phyloP scores from a whole-genome alignment of 2,797 vertebrate species.

The Eupleurogrammus muticus region DNA sequence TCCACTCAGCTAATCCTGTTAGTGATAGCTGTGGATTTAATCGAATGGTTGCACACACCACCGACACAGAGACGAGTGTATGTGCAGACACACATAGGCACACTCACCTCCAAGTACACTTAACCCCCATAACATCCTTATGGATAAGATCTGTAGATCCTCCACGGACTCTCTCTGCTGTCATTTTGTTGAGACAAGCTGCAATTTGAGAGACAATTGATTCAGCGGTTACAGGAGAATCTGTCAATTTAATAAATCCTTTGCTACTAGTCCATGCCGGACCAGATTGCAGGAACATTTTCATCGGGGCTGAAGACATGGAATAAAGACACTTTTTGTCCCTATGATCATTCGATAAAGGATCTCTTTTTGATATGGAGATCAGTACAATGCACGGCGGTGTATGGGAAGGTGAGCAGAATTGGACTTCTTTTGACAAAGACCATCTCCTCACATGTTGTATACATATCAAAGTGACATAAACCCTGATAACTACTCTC shows the following conservation, averaged over 20 bases:
- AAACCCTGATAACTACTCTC: slow-evolving; percentile 74
- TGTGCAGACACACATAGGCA: slow-evolving; percentile 20
- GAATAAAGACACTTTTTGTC: slow-evolving; percentile 77
- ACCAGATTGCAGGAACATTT: slow-evolving; percentile 67
- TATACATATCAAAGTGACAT: slow-evolving; percentile 81
- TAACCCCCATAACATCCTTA: slow-evolving; percentile 72
- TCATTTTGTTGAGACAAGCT: slow-evolving; percentile 78
- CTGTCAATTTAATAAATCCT: slow-evolving; percentile 74
- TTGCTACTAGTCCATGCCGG: slow-evolving; percentile 73
- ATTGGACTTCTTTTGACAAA: slow-evolving; percentile 75
- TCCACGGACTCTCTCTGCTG: slow-evolving; percentile 56
- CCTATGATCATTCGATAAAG: slow-evolving; percentile 79
- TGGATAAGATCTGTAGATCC: slow-evolving; percentile 79
- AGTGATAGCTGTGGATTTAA: slow-evolving; percentile 83
- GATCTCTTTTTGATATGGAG: slow-evolving; percentile 79
- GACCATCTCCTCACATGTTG: slow-evolving; percentile 62
- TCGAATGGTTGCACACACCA: slow-evolving; percentile 78
- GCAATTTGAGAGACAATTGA: slow-evolving; percentile 73
- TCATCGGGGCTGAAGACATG: slow-evolving; percentile 53
- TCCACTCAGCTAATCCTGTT: slow-evolving; percentile 84
- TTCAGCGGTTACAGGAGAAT: slow-evolving; percentile 55
- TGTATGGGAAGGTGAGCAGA: slow-evolving; percentile 65
- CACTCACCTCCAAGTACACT: slow-evolving; percentile 67
- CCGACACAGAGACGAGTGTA: slow-evolving; percentile 50
- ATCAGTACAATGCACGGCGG: slow-evolving; percentile 72